phyloP scores from a whole-genome alignment of 2,888 invertebrate species.

The Cerastis leucographa region DNA sequence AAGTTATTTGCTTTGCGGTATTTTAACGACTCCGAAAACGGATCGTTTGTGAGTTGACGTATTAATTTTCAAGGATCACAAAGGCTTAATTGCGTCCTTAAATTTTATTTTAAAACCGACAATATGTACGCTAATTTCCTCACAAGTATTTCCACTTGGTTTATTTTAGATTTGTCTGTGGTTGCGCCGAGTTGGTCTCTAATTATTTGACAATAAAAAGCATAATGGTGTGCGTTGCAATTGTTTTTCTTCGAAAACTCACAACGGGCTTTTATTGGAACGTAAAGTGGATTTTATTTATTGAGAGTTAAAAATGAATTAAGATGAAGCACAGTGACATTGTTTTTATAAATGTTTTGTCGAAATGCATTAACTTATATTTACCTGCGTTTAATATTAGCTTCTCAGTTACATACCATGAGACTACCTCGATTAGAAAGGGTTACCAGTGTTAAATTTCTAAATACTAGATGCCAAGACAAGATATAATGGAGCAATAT shows the following conservation, averaged over 20 bases:
- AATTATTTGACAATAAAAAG: conserved; percentile 84
- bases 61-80: conserved; percentile 86
- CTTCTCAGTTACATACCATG: conserved; percentile 44
- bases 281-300: conserved; percentile 85
- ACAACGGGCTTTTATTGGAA: conserved; percentile 79
- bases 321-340: conserved; percentile 53
- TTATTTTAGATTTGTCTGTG: conserved; percentile 78
- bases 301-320: conserved; percentile 82
- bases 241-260: conserved; percentile 78
- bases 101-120: conserved; percentile 87
- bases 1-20: conserved; percentile 82
- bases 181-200: conserved; percentile 77
- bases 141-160: conserved; percentile 65
- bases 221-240: conserved; percentile 78
- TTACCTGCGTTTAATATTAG: conserved; percentile 3
- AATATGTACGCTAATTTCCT: conserved; percentile 80
- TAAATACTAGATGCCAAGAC: conserved; percentile 22
- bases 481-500: conserved; percentile 39
- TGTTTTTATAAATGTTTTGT: conserved; percentile 33
- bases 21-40: conserved; percentile 82
- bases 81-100: conserved; percentile 86
- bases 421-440: conserved; percentile 15
- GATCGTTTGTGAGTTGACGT: conserved; percentile 78
- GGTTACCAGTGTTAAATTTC: conserved; percentile 28
- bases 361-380: conserved; percentile 17